Percentiles rank a stretch among this genome's conserved stretches.
These are phyloP conservation scores for Amblyraja radiata DNA, from an alignment of 2,797 vertebrate genomes.

Conservation along the genomic window DNA sequence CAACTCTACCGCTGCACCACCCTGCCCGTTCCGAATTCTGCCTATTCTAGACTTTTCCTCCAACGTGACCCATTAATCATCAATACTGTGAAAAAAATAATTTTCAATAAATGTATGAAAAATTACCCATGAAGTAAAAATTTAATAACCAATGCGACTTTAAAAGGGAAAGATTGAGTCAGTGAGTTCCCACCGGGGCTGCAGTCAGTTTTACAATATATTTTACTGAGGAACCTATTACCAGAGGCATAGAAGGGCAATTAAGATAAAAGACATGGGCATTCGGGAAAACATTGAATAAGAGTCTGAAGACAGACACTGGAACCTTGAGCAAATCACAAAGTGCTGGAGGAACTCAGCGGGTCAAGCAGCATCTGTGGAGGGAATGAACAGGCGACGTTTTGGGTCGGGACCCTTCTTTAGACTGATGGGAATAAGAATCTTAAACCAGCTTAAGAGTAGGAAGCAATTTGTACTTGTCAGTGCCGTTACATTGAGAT, in stretches of 20 bases:
- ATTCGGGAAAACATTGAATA: not conserved
- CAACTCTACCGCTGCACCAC: no score
- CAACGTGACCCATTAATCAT: no score
- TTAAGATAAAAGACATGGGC: not conserved
- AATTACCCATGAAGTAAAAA: not conserved
- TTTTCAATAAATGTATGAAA: no score
- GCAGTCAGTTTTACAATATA: not conserved
- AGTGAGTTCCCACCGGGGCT: not conserved
- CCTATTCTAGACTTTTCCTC: no score
- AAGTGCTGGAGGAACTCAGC: no score
- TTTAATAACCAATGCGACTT: not conserved
- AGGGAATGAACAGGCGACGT: no score
- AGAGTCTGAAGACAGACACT: no score
- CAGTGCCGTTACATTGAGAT: not conserved
- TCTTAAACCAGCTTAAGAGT: not conserved
- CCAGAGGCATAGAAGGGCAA: not conserved
- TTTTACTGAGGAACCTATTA: not conserved
- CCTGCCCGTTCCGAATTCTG: no score
- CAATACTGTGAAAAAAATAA: no score
- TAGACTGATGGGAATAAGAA: not conserved
- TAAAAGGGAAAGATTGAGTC: not conserved
- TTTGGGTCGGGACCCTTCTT: no score
- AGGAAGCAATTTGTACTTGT: not conserved
- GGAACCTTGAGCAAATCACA: no score
- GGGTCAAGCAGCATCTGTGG: no score